phyloP scores from a whole-genome alignment of 2,888 invertebrate genomes.

The Oxytorus armatus region DNA sequence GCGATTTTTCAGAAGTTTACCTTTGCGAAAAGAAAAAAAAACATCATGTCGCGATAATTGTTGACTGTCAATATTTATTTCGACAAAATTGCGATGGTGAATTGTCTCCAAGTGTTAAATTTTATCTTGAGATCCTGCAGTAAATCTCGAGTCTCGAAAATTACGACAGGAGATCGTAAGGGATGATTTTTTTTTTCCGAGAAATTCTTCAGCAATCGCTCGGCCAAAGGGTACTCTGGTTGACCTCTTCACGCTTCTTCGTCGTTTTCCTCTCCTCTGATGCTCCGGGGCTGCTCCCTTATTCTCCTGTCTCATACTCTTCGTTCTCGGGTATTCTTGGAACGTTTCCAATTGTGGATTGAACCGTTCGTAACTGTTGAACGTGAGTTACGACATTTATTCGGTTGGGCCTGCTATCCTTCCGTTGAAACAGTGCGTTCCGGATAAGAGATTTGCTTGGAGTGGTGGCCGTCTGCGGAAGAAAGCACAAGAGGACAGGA shows the following conservation, averaged over 20 bases:
- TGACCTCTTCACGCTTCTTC: not conserved
- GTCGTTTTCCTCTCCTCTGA: not conserved
- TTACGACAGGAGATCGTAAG: not conserved
- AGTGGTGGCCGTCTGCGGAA: not conserved
- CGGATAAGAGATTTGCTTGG: slow-evolving; percentile 17
- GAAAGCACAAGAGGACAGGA: not conserved
- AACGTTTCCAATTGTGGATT: slow-evolving; percentile 81
- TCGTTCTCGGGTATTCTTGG: slow-evolving; percentile 71
- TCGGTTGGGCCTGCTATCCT: slow-evolving; percentile 31
- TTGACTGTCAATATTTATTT: too few relatives aligned
- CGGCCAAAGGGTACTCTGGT: not conserved
- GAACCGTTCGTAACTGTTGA: slow-evolving; percentile 81
- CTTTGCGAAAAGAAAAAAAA: too few relatives aligned
- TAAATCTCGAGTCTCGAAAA: not conserved
- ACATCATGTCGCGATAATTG: too few relatives aligned
- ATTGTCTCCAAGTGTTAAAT: too few relatives aligned
- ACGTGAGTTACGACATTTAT: slow-evolving; percentile 80
- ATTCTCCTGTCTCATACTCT: slow-evolving; percentile 18
- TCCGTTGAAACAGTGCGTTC: slow-evolving; percentile 13
- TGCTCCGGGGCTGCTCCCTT: not conserved
- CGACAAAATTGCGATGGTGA: too few relatives aligned
- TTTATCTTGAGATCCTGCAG: not conserved
- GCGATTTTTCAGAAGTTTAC: too few relatives aligned
- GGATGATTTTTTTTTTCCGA: not conserved
- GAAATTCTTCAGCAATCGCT: not conserved